Conservation (phyloP, 37 sponge, comb jelly and placozoan species). For the Diacarnus erythraeanus region DNA sequence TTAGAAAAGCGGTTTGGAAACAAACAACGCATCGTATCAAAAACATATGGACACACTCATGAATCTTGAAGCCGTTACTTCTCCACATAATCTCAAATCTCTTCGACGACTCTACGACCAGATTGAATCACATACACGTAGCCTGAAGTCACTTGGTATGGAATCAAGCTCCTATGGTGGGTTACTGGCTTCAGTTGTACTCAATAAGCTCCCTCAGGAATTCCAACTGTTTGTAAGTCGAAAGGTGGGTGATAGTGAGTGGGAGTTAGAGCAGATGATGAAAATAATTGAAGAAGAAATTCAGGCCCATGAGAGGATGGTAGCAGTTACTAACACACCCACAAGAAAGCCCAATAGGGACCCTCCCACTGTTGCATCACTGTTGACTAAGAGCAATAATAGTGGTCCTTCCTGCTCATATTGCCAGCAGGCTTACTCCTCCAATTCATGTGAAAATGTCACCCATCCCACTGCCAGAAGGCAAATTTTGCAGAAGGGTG, state of each 20-base stretch:
- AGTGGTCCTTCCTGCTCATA: slow-evolving; percentile 11
- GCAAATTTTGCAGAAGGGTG: slow-evolving; percentile 23
- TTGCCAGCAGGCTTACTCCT: slow-evolving; percentile 39
- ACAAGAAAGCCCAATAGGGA: neutral
- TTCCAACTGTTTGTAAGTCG: no score
- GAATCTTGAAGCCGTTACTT: no score
- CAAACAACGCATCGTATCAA: no score
- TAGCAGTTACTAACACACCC: neutral
- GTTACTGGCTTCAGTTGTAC: no score
- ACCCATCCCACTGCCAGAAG: slow-evolving; percentile 5
- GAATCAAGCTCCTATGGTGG: no score
- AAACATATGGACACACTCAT: no score
- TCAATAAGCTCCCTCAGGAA: no score
- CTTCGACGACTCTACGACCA: no score
- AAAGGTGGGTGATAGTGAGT: neutral
- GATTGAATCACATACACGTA: no score
- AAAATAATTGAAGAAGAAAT: neutral
- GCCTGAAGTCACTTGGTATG: no score
- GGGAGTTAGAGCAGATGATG: neutral
- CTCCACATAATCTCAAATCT: no score
- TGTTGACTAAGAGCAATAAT: slow-evolving; percentile 4
- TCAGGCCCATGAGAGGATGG: neutral
- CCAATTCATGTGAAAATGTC: slow-evolving; percentile 11
- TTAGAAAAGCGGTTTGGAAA: no score
- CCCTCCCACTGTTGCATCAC: neutral